Percentiles rank a stretch among this genome's conserved stretches.
Conservation (phyloP, 2,113 vertebrate genomes). For the Athene noctua region DNA sequence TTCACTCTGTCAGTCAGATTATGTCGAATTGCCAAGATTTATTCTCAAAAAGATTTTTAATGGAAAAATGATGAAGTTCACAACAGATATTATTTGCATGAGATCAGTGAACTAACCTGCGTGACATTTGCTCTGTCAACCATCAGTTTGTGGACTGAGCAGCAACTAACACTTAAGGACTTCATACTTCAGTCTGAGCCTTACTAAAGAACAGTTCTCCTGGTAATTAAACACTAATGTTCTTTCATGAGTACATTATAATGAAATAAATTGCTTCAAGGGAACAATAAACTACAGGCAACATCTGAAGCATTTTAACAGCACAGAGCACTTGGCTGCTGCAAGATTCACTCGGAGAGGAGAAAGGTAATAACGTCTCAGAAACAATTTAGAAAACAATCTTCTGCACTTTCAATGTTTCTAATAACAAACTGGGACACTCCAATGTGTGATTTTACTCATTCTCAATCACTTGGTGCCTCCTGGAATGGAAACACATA, state of each 20-base stretch:
- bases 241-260: constrained; percentile 62
- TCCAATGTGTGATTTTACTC: background rate
- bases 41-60: background rate
- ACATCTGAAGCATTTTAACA: constrained; percentile 47
- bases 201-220: constrained; percentile 52
- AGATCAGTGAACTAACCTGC: background rate
- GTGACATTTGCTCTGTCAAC: background rate
- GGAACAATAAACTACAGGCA: constrained; percentile 62
- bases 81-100: background rate
- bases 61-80: background rate
- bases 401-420: constrained; percentile 22
- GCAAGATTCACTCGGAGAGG: background rate
- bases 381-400: constrained; percentile 47
- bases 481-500: background rate
- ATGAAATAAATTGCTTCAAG: constrained; percentile 65
- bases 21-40: background rate
- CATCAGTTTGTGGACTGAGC: background rate
- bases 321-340: constrained; percentile 34
- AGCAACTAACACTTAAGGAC: constrained; percentile 20
- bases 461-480: background rate
- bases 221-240: constrained; percentile 64
- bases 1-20: background rate
- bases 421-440: constrained; percentile 1
- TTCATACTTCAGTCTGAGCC: background rate
- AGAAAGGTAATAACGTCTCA: constrained; percentile 52